Percentiles rank a stretch among this genome's conserved stretches.
These are phyloP conservation scores for Struthidea cinerea DNA, from an alignment of 2,113 vertebrate genomes.

Conservation along the genomic window DNA sequence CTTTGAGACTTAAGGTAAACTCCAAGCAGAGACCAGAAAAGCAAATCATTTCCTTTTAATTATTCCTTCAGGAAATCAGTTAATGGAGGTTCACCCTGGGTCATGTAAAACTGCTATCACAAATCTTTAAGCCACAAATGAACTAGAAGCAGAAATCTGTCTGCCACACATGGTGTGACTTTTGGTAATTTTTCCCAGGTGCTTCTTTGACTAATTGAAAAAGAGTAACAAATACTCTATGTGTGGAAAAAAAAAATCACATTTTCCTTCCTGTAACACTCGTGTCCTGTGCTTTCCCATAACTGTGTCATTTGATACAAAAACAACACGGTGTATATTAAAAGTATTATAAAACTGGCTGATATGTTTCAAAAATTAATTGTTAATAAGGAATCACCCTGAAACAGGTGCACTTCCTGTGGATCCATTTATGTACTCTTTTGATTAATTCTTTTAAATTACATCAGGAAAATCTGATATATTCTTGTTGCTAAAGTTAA, in stretches of 20 bases:
- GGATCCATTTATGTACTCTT: not conserved
- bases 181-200: conserved; percentile 2
- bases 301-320: not conserved
- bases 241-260: not conserved
- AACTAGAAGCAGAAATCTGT: not conserved
- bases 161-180: conserved; percentile 10
- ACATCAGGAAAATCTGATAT: not conserved
- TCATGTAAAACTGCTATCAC: conserved; percentile 59
- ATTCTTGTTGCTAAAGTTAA: not conserved
- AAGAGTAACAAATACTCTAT: not conserved
- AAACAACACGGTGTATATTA: not conserved
- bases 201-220: conserved; percentile 38
- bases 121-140: conserved; percentile 51
- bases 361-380: not conserved
- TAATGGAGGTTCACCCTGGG: conserved; percentile 49
- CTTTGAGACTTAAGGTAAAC: conserved; percentile 55
- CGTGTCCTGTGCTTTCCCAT: not conserved
- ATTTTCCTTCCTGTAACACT: not conserved
- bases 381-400: not conserved
- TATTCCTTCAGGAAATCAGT: conserved; percentile 66
- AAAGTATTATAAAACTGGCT: not conserved
- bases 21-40: conserved; percentile 48
- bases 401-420: not conserved
- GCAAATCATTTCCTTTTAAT: conserved; percentile 70
- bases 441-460: not conserved